phyloP scores from a whole-genome alignment of 2,113 vertebrate genomes.

The Helogale parvula region DNA sequence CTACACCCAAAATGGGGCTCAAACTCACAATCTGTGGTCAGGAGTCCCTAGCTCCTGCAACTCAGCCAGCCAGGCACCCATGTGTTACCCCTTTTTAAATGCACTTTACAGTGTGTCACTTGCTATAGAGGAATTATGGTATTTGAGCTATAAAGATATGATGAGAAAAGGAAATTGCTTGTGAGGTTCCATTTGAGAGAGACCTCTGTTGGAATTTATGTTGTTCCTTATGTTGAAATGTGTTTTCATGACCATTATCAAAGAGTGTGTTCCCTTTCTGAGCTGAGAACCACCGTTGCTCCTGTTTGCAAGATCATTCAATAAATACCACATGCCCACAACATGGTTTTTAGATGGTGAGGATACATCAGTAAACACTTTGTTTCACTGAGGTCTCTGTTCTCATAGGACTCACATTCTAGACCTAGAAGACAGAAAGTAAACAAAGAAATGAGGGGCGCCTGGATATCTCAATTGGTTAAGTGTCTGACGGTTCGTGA shows the following conservation, averaged over 20 bases:
- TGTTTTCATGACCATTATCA: conserved; percentile 9
- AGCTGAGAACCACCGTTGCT: not conserved
- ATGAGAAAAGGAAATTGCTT: not conserved
- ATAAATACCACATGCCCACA: not conserved
- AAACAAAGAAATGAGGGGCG: not conserved
- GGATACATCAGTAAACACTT: not conserved
- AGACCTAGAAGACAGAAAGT: not conserved
- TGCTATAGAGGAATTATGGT: not conserved
- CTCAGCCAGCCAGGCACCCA: not conserved
- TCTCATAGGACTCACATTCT: conserved; percentile 10
- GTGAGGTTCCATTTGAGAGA: not conserved
- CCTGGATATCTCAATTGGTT: no score
- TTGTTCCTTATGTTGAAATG: not conserved
- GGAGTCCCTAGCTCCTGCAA: not conserved
- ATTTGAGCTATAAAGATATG: conserved; percentile 1
- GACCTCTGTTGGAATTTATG: not conserved
- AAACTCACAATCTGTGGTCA: not conserved
- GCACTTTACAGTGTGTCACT: not conserved
- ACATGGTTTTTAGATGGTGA: not conserved
- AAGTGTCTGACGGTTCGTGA: no score
- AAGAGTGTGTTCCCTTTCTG: conserved; percentile 7
- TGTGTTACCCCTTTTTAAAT: not conserved
- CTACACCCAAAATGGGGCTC: not conserved
- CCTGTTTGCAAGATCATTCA: not conserved
- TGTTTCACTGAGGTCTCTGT: not conserved